Percentiles rank a stretch among this genome's conserved stretches.
Conservation (phyloP, 2,113 vertebrate genomes). For the Oceanites oceanicus region DNA sequence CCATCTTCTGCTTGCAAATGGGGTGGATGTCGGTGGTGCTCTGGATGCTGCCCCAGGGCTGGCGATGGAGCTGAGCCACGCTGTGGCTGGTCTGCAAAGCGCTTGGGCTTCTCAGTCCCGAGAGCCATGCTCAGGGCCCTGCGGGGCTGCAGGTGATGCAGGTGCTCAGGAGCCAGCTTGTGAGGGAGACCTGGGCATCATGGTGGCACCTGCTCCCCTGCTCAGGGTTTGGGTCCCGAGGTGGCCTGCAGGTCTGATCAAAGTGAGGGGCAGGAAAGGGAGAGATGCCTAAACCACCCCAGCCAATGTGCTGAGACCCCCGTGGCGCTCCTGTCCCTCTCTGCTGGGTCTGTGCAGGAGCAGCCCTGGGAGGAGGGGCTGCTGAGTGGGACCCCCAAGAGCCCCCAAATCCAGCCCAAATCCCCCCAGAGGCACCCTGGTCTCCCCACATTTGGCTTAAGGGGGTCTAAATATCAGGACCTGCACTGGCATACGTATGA, state of each 20-base stretch:
- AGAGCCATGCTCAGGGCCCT: neutral
- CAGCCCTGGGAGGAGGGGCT: neutral
- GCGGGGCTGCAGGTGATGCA: neutral
- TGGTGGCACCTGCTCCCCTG: neutral
- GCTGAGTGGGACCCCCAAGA: neutral
- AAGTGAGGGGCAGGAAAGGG: neutral
- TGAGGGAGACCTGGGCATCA: fast-evolving
- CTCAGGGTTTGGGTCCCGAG: neutral
- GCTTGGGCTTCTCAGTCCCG: neutral
- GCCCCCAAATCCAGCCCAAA: neutral
- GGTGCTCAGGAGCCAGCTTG: neutral
- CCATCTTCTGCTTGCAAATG: neutral
- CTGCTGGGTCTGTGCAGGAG: neutral
- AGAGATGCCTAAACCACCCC: neutral
- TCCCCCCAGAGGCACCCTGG: neutral
- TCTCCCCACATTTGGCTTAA: neutral
- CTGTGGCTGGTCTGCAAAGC: neutral
- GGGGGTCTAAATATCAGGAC: neutral
- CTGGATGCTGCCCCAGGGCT: neutral
- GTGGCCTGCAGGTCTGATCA: neutral
- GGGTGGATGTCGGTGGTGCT: neutral
- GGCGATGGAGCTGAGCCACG: neutral
- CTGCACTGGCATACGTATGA: fast-evolving
- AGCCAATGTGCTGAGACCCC: fast-evolving
- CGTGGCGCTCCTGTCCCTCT: fast-evolving